Percentiles rank a stretch among this genome's conserved stretches.
phyloP scores from a whole-genome alignment of 2,888 invertebrate genomes.

The Lypha dubia region DNA sequence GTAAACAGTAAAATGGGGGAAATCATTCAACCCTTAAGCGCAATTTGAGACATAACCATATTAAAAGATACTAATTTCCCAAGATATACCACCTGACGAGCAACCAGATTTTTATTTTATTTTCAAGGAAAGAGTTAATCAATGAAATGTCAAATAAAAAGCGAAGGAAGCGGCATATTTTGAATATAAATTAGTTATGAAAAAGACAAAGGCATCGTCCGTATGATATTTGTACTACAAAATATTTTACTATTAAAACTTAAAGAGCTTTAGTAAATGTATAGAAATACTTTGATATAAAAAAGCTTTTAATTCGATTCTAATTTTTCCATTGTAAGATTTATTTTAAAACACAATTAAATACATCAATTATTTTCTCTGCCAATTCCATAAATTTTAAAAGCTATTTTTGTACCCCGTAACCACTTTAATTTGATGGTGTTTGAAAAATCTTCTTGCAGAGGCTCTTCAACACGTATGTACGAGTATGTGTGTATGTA shows the following conservation, averaged over 20 bases:
- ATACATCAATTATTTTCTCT: not conserved
- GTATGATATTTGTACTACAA: not conserved
- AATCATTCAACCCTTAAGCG: slow-evolving; percentile 32
- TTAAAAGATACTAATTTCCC: slow-evolving; percentile 40
- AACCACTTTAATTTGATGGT: slow-evolving; percentile 50
- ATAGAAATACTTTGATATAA: not conserved
- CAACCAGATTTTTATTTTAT: not conserved
- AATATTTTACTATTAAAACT: not conserved
- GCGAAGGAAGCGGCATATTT: not conserved
- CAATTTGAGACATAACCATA: slow-evolving; percentile 5
- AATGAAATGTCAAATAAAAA: slow-evolving; percentile 5
- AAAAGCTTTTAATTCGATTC: not conserved
- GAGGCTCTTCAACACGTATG: slow-evolving; percentile 33
- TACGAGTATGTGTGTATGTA: not conserved
- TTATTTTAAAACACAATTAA: slow-evolving; percentile 22
- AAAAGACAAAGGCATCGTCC: not conserved
- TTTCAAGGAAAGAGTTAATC: slow-evolving; percentile 12
- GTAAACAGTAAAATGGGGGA: not conserved
- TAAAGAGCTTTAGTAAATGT: too few species aligned
- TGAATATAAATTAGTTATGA: slow-evolving; percentile 8
- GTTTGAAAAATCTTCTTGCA: slow-evolving; percentile 42
- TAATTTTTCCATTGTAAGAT: not conserved
- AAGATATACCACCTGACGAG: slow-evolving; percentile 6
- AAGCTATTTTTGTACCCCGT: slow-evolving; percentile 16
- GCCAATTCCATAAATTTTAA: slow-evolving; percentile 33